Evolutionary conservation across 2,888 invertebrate genomes (phyloP).

Genomic region (Phalera bucephala): DNA sequence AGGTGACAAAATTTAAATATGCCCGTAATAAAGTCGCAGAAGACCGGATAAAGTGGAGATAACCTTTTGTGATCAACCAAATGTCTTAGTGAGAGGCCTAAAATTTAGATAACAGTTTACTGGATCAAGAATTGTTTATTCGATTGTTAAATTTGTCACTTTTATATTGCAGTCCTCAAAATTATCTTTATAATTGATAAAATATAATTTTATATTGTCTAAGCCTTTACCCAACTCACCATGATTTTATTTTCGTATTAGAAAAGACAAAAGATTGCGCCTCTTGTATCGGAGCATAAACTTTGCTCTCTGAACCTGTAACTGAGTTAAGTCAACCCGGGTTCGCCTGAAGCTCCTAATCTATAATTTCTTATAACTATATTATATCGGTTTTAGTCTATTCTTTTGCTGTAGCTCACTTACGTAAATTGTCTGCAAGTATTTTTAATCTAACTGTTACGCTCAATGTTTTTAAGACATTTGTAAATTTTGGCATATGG

Average conservation of each 20-base stretch:
- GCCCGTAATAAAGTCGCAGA: constrained; percentile 7
- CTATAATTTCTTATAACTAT: constrained; percentile 58
- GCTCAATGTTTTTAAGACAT: neutral
- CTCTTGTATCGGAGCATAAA: constrained; percentile 48
- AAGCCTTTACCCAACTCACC: neutral
- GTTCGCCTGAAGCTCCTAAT: constrained; percentile 51
- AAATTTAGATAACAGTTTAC: constrained; percentile 7
- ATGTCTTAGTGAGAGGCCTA: constrained; percentile 14
- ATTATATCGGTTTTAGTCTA: constrained; percentile 37
- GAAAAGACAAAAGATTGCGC: constrained; percentile 47
- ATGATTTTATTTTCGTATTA: constrained; percentile 27
- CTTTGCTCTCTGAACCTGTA: constrained; percentile 77
- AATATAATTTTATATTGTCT: neutral
- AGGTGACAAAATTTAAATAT: constrained; percentile 26
- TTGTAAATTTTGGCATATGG: constrained; percentile 1
- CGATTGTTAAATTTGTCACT: constrained; percentile 15
- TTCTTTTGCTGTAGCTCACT: constrained; percentile 18
- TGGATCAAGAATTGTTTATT: constrained; percentile 12
- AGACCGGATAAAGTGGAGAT: constrained; percentile 20
- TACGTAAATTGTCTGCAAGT: constrained; percentile 10
- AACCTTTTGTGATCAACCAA: constrained; percentile 22
- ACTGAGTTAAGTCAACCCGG: constrained; percentile 69
- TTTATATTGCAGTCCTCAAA: neutral
- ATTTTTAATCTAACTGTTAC: constrained; percentile 4
- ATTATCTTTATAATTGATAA: constrained; percentile 6